These are phyloP conservation scores for Cuniculus paca DNA, from an alignment of 2,797 vertebrate genomes.

Conservation along the genomic window DNA sequence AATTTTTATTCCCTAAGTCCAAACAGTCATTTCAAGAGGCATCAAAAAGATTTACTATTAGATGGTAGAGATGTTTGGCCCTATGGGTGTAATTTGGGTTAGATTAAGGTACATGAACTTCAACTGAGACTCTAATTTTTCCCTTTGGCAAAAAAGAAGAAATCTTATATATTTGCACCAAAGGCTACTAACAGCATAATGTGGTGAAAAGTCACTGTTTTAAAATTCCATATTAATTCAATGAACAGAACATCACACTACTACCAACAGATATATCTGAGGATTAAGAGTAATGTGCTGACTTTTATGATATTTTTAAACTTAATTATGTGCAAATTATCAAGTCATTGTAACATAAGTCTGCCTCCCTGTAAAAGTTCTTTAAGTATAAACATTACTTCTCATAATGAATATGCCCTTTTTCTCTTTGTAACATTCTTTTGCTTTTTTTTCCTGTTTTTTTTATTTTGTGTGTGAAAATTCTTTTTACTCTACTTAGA, in stretches of 20 bases:
- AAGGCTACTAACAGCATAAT: not conserved
- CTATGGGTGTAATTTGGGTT: constrained; percentile 65
- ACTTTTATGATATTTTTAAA: not conserved
- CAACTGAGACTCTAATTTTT: not conserved
- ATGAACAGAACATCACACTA: not conserved
- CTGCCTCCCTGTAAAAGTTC: not conserved
- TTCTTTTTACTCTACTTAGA: not conserved
- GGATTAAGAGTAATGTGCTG: not conserved
- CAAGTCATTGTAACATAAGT: not conserved
- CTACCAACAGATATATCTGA: not conserved
- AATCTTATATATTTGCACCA: constrained; percentile 22
- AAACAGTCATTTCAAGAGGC: constrained; percentile 9
- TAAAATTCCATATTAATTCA: constrained; percentile 5
- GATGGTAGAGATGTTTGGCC: not conserved
- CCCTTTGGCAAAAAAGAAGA: not conserved
- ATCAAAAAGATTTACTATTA: constrained; percentile 45
- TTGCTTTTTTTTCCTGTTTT: not conserved
- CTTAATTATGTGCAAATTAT: not conserved
- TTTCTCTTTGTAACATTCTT: not conserved
- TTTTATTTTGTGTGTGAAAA: not conserved
- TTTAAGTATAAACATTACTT: not conserved
- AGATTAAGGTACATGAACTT: constrained; percentile 30
- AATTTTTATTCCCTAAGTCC: constrained; percentile 49
- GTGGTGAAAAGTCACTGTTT: not conserved
- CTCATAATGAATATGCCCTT: not conserved